Percentiles rank a stretch among this genome's conserved stretches.
These are phyloP conservation scores for Novumbra hubbsi DNA, from an alignment of 2,797 vertebrate genomes.

Conservation along the genomic window DNA sequence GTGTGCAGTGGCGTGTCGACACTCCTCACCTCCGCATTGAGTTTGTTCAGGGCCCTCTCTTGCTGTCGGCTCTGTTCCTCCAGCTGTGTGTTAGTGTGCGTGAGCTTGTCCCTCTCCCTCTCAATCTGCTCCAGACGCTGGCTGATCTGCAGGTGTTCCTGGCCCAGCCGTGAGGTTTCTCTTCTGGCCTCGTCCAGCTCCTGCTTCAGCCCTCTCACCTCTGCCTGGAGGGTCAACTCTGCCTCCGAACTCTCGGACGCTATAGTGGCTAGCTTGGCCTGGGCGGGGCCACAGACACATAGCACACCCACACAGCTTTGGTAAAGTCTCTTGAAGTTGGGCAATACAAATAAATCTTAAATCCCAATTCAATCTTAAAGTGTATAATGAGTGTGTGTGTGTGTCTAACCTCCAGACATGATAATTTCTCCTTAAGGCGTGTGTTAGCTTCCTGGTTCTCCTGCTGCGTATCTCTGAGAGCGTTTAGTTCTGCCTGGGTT, in stretches of 20 bases:
- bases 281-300: constrained; percentile 18
- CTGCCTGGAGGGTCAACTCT: constrained; percentile 79
- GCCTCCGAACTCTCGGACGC: constrained; percentile 75
- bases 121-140: constrained; percentile 73
- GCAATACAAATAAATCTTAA: no score
- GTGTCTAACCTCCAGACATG: constrained; percentile 81
- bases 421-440: constrained; percentile 81
- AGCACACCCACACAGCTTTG: neutral
- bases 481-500: constrained; percentile 58
- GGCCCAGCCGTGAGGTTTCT: constrained; percentile 67
- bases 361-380: no score
- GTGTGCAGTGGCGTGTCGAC: neutral
- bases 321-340: no score
- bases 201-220: constrained; percentile 74
- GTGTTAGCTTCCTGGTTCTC: constrained; percentile 74
- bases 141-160: constrained; percentile 77
- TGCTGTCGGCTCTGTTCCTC: constrained; percentile 82
- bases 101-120: constrained; percentile 80
- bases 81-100: constrained; percentile 74
- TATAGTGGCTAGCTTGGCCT: constrained; percentile 74
- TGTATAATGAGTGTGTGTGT: neutral
- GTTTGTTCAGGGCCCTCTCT: constrained; percentile 80
- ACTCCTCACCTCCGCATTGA: constrained; percentile 82
- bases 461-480: constrained; percentile 51
- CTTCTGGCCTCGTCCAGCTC: constrained; percentile 85